Evolutionary conservation across 2,888 invertebrate species (phyloP), one percentile per base, ranked within the genome.

Genomic region (Sturmia bella): DNA sequence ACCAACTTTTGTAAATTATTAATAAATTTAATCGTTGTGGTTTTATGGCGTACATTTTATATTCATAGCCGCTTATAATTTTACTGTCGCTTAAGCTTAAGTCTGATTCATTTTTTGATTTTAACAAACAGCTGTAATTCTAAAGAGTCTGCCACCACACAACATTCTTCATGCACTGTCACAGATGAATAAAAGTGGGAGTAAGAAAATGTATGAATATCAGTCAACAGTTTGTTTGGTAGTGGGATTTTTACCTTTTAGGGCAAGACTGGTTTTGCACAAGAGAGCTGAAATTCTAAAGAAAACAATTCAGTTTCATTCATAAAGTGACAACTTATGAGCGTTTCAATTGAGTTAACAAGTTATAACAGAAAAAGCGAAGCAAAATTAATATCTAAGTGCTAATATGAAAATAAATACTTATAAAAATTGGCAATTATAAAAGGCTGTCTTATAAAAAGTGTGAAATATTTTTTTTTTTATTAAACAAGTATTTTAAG

Each of bases 271-370:
- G 24, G 48, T 57, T 77, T 66, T 17, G 48, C 1, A 11, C 11
- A 32, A 24, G 32, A 50, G 56, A 56, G 1, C 19, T 9, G n/a
- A 19, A 6, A 11, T 15, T 48, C n/a, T 37, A 75, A 56, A 15
- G 9, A 59, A 66, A 52, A 66, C 72, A 78, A 66, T 66, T 50
- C 32, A 59, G 66, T 59, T 72, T 56, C 66, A 73, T 78, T 73
- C 66, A 78, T 73, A 66, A 78, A 59, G 27, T 66, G 48, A 54
- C 27, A 57, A 21, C 13, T 43, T 57, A 39, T n/a, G 45, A 59
- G 24, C n/a, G 17, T n/a, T 50, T 17, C 50, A 41, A 17, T 50
- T 41, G 17, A 15, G 63, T 54, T 15, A 21, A 9, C 17, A 27
- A 52, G 17, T 21, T 21, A 13, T 11, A 17, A n/a, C 12, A 37